Conservation (phyloP, 2,888 invertebrate species). For the Aplocera efformata region DNA sequence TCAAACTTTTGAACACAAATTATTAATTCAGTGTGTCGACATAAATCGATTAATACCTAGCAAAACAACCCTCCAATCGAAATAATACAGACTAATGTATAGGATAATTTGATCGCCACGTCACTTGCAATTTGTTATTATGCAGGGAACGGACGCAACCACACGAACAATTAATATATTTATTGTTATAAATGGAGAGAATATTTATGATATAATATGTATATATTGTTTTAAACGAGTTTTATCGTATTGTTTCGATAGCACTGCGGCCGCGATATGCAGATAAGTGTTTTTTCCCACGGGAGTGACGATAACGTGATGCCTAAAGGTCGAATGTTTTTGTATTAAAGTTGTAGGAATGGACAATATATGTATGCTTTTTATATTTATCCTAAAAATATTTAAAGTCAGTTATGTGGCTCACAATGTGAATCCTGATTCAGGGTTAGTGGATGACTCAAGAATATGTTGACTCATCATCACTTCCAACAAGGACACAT, state of each 20-base stretch:
- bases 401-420: too few relatives aligned
- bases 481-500: too few relatives aligned
- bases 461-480: background rate
- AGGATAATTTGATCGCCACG: conserved; percentile 50
- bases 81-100: conserved; percentile 47
- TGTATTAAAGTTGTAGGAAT: background rate
- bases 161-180: conserved; percentile 63
- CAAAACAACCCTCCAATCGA: conserved; percentile 29
- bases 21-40: too few relatives aligned
- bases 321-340: conserved; percentile 21
- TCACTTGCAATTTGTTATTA: conserved; percentile 58
- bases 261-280: conserved; percentile 50
- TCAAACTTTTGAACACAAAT: too few relatives aligned
- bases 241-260: conserved; percentile 50
- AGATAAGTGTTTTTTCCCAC: conserved; percentile 72
- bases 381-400: too few relatives aligned
- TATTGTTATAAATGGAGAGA: conserved; percentile 26
- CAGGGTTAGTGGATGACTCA: too few relatives aligned
- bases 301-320: conserved; percentile 47
- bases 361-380: too few relatives aligned
- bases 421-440: too few relatives aligned
- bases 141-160: conserved; percentile 50
- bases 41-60: conserved; percentile 21
- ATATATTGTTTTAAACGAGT: conserved; percentile 46
- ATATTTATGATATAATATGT: background rate